Base-by-base conservation (phyloP, 2,888 invertebrate genomes). In the Mongoloraphidia duomilia region DNA sequence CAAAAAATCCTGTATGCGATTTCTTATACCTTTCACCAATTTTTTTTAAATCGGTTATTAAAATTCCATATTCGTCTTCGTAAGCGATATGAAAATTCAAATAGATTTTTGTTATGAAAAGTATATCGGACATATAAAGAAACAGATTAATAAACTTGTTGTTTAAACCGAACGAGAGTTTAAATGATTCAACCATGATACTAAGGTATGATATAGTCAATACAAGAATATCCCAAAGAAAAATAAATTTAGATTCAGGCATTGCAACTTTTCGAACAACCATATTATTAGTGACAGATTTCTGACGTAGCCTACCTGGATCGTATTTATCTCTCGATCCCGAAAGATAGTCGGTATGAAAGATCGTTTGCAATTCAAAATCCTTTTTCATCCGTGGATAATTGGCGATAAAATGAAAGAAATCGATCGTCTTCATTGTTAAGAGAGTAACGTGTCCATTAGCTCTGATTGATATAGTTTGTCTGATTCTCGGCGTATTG, bases 331-430 rank as follows among this genome's bases (percentile, higher is more conserved):
- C 42, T 17, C 36, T 44, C 9, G 17, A 37, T 11, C 50, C 44
- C 9, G 51, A 49, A 9, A 57, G 50, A 47, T 55, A 57, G 40
- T 55, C 55, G 9, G 51, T 34, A 38, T 53, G 50, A 34, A 40
- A 43, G 9, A 36, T 17, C 38, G 40, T 55, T 9, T 53, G 41
- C 3, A 41, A 36, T 17, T 34, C 13, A 44, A 56, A 55, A 42
- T 52, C 53, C 11, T 50, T 34, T 38, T 51, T 47, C 11, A 54
- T 49, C 6, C 44, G 43, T 2, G 56, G 55, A 44, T 51, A 57
- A 34, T 54, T 48, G 17, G 47, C 45, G 1, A 58, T 39, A 10
- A 53, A 44, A 13, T 45, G 47, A 47, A 54, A 49, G 41, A 58
- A 58, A 8, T 49, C 44, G 2, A 26, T 40, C 1, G 55, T 36